phyloP scores from a whole-genome alignment of 2,113 vertebrate genomes.

The Gasterosteus nipponicus region DNA sequence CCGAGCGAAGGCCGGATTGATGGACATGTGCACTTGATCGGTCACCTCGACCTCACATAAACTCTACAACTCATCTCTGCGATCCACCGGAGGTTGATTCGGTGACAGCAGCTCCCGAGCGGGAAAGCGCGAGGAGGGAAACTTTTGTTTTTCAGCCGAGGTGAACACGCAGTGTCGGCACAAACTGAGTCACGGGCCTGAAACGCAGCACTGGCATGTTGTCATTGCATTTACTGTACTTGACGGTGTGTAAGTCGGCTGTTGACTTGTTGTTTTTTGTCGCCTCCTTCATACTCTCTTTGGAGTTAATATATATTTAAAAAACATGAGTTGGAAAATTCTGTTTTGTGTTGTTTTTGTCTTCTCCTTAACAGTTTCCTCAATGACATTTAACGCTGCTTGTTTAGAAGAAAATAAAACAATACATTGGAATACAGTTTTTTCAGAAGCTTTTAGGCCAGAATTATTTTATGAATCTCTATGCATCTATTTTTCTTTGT shows the following conservation, averaged over 20 bases:
- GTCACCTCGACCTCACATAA: slow-evolving; percentile 17
- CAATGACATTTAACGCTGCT: background rate
- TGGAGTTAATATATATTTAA: background rate
- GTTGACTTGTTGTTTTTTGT: background rate
- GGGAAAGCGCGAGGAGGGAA: slow-evolving; percentile 4
- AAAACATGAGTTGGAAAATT: background rate
- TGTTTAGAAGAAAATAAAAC: background rate
- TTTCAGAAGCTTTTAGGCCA: background rate
- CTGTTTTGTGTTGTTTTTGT: background rate
- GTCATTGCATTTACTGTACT: slow-evolving; percentile 12
- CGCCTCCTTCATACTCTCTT: background rate
- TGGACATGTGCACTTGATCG: slow-evolving; percentile 34
- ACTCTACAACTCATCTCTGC: slow-evolving; percentile 12
- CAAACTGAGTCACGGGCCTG: background rate
- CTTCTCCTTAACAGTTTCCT: background rate
- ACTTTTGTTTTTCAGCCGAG: slow-evolving; percentile 2
- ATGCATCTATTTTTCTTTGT: background rate
- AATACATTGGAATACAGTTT: background rate
- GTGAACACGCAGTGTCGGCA: background rate
- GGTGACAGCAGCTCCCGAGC: background rate
- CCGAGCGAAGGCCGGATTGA: slow-evolving; percentile 44
- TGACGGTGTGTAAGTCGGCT: background rate
- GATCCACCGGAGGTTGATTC: slow-evolving; percentile 2
- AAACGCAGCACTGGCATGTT: background rate
- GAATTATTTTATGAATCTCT: background rate